Percentiles rank a stretch among this genome's conserved stretches.
These are phyloP conservation scores for Papilio helenus DNA, from an alignment of 1,140 invertebrate genomes.

Conservation along the genomic window DNA sequence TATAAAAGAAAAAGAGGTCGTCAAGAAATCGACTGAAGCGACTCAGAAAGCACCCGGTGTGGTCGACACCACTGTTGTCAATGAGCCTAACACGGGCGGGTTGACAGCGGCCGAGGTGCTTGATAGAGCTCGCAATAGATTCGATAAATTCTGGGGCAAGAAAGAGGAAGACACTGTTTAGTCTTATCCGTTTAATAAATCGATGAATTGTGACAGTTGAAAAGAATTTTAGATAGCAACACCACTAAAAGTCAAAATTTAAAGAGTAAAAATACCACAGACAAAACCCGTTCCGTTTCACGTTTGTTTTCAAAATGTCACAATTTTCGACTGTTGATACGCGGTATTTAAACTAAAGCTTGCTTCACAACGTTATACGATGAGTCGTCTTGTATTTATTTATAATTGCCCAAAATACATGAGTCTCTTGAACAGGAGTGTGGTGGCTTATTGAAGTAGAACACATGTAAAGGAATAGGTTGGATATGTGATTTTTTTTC, in stretches of 20 bases:
- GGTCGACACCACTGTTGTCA: slow-evolving; percentile 79
- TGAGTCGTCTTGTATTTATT: slow-evolving; percentile 60
- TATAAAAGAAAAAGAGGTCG: slow-evolving; percentile 66
- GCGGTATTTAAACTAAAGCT: slow-evolving; percentile 57
- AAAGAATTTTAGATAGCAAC: slow-evolving; percentile 32
- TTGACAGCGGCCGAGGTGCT: slow-evolving; percentile 89
- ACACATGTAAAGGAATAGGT: slow-evolving; percentile 45
- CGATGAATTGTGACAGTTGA: slow-evolving; percentile 57
- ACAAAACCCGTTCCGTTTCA: slow-evolving; percentile 19
- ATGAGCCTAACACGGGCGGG: slow-evolving; percentile 63
- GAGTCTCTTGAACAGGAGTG: slow-evolving; percentile 72
- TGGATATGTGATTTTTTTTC: slow-evolving; percentile 26
- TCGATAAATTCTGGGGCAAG: slow-evolving; percentile 93
- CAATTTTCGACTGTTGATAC: slow-evolving; percentile 55
- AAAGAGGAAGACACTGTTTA: slow-evolving; percentile 82
- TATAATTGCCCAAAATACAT: slow-evolving; percentile 60
- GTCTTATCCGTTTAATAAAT: slow-evolving; percentile 44
- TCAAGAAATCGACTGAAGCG: slow-evolving; percentile 78
- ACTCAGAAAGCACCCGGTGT: slow-evolving; percentile 78
- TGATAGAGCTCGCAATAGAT: slow-evolving; percentile 91
- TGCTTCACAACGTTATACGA: slow-evolving; percentile 12
- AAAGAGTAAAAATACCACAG: not conserved
- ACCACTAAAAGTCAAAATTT: slow-evolving; percentile 25
- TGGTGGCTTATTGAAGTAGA: slow-evolving; percentile 77
- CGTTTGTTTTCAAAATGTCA: slow-evolving; percentile 45